phyloP scores from a whole-genome alignment of 2,797 vertebrate genomes.

The Liasis olivaceus region DNA sequence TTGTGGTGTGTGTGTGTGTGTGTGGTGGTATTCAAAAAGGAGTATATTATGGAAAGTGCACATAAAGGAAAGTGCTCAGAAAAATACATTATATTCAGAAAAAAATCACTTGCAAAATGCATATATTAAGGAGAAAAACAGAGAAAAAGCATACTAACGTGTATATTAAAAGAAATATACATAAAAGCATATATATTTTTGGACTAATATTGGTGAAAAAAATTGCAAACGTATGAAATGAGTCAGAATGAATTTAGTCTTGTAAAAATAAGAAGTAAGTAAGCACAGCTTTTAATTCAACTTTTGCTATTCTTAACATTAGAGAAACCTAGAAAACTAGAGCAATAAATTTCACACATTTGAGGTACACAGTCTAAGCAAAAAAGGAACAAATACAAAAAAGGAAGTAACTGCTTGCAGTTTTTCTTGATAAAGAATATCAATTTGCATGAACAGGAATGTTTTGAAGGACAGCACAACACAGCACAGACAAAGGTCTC shows the following conservation, averaged over 20 bases:
- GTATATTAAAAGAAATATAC: background rate
- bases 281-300: background rate
- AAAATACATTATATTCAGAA: background rate
- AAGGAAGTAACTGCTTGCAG: background rate
- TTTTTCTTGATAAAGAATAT: background rate
- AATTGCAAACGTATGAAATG: background rate
- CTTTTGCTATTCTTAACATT: slow-evolving; percentile 1
- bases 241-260: background rate
- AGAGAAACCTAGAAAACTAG: background rate
- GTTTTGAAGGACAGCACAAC: background rate
- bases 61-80: background rate
- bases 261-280: background rate
- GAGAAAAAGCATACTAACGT: background rate
- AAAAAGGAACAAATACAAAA: background rate
- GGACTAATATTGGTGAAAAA: background rate
- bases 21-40: background rate
- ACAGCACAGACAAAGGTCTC: background rate
- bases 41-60: background rate
- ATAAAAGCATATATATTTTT: background rate
- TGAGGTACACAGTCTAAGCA: background rate
- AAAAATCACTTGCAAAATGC: background rate
- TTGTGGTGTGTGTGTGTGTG: too few species aligned
- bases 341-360: background rate
- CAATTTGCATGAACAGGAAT: background rate
- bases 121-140: background rate